Evolutionary conservation across 2,888 invertebrate species (phyloP).

Genomic region (Drosophila colorata): DNA sequence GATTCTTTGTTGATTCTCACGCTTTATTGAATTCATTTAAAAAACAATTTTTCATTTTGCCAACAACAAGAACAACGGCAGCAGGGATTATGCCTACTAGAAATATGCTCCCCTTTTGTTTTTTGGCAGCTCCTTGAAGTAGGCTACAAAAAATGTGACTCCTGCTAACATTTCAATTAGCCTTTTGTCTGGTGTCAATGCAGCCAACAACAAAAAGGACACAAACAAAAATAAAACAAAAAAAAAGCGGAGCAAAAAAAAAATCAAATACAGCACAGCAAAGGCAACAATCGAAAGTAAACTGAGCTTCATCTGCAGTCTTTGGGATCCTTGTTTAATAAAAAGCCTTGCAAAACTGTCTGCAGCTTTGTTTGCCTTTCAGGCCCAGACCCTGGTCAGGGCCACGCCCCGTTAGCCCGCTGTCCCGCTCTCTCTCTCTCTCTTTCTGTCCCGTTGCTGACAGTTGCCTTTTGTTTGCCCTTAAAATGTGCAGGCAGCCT

Average conservation of each 20-base stretch:
- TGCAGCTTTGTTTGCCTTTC: slow-evolving; percentile 54
- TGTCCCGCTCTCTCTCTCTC: background rate
- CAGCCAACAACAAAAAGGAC: slow-evolving; percentile 42
- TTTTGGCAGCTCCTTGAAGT: slow-evolving; percentile 12
- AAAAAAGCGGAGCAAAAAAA: slow-evolving; percentile 5
- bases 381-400: slow-evolving; percentile 10
- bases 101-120: slow-evolving; percentile 33
- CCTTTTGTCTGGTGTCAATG: slow-evolving; percentile 76
- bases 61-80: slow-evolving; percentile 12
- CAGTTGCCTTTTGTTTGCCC: slow-evolving; percentile 62
- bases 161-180: slow-evolving; percentile 73
- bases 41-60: slow-evolving; percentile 77
- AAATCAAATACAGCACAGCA: slow-evolving; percentile 23
- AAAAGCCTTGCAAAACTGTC: slow-evolving; percentile 48
- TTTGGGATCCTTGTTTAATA: slow-evolving; percentile 18
- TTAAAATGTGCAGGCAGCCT: slow-evolving; percentile 24
- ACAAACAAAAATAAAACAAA: slow-evolving; percentile 12
- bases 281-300: slow-evolving; percentile 47
- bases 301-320: slow-evolving; percentile 52
- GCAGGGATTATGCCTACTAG: slow-evolving; percentile 21
- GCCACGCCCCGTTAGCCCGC: background rate
- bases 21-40: slow-evolving; percentile 81
- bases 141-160: slow-evolving; percentile 46
- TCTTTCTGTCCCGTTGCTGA: background rate
- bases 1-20: slow-evolving; percentile 52